Evolutionary conservation across 1,140 invertebrate genomes (phyloP), one percentile per base, ranked within the genome.

Genomic region (Dreissena polymorpha): DNA sequence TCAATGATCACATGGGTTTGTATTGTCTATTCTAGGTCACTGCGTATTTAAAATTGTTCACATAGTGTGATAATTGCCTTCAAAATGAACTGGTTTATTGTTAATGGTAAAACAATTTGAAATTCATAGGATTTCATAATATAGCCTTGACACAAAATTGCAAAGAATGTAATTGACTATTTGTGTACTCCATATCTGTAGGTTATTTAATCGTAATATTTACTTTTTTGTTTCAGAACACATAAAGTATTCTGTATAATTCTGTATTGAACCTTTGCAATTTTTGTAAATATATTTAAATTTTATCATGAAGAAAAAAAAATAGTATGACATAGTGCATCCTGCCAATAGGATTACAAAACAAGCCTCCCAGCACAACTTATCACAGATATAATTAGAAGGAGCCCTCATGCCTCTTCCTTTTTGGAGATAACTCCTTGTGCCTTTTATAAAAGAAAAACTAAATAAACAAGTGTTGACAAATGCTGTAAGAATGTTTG

Each of bases 11-110:
- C 16, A 60, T 60, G 21, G 57, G 39, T 39, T 39, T 60, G 57
- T 60, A 23, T 60, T 60, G 57, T 60, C 57, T 60, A 60, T 60
- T 60, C 16, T 23, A 60, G 57, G 21, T 60, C 57, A 60, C 21
- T 60, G 57, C 16, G 57, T 60, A 39, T 5, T 23, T 60, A 23
- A 60, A 60, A 60, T 60, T 60, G 57, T 60, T 60, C 16, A 60
- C 21, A 60, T 60, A 23, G 57, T 60, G 57, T 60, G 57, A 60
- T 60, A 60, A 60, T 60, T 60, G 57, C 16, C 2, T n/a, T 60
- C 16, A 3, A 60, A n/a, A 60, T 12, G 10, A 60, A 18, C 57
- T 23, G 21, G 57, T 60, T 60, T 3, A 39, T 39, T 39, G 39
- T 39, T 5, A 39, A 39, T 39, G 39, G 39, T 39, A 39, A 39